Conservation (phyloP, 2,113 vertebrate species). For the Eptesicus fuscus region DNA sequence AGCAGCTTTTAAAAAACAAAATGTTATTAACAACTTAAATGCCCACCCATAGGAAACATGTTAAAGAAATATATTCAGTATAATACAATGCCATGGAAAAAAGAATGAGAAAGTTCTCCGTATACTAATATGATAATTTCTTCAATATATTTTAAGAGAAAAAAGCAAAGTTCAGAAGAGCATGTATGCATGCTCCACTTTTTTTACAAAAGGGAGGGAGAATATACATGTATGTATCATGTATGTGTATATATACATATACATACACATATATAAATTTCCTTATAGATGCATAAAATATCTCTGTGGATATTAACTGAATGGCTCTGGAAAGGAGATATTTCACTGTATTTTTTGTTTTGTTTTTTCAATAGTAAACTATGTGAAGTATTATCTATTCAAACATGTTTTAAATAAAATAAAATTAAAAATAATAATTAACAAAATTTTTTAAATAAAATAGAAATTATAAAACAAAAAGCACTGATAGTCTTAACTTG, state of each 20-base stretch:
- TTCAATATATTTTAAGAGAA: not conserved
- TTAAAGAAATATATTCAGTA: not conserved
- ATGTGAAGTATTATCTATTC: not conserved
- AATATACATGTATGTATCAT: not conserved
- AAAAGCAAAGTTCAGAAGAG: not conserved
- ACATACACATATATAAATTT: not conserved
- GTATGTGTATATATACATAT: not conserved
- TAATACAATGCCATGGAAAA: not conserved
- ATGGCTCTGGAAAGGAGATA: not conserved
- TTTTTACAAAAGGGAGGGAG: not conserved
- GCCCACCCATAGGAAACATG: not conserved
- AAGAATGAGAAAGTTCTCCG: not conserved
- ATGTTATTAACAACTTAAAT: not conserved
- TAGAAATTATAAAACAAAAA: not conserved
- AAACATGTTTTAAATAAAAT: conserved; percentile 12
- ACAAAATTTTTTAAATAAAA: not conserved
- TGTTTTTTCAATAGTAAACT: not conserved
- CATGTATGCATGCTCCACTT: not conserved
- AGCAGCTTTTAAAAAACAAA: conserved; percentile 18
- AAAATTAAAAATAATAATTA: not conserved
- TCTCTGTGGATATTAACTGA: not conserved
- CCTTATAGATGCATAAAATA: not conserved
- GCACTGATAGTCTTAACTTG: not conserved
- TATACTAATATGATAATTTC: not conserved
- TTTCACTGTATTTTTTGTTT: not conserved